Base-by-base conservation (phyloP, 2,113 vertebrate genomes). In the Ancistrus triradiatus region DNA sequence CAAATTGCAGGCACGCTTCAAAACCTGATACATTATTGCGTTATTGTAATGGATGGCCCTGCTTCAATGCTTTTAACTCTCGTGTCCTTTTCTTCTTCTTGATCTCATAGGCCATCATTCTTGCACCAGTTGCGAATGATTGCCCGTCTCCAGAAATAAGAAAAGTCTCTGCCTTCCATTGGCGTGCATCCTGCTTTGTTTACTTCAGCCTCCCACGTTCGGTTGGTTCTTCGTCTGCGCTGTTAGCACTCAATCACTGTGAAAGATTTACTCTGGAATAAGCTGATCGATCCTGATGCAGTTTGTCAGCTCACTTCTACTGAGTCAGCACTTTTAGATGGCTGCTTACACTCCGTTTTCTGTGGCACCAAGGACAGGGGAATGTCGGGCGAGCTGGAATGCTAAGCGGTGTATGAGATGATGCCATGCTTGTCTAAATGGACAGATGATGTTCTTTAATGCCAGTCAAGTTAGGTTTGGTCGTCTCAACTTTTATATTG, bases 281-380 rank as follows among this genome's bases (percentile, higher is more conserved):
- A 50, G 24, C 46, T 43, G 61, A 72, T 74, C 61, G 61, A 69
- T 77, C 62, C 21, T 47, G 13, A 63, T 68, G 63, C 66, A 60
- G 52, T 63, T 40, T 69, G 62, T 57, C 69, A 63, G 68, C 28
- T 43, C 55, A 5, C 21, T 37, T 49, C 31, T 33, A 51, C 35
- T 55, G 47, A 72, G 28, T 59, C 48, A 21, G 38, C 28, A 18
- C 18, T 58, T 70, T 66, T 50, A n/a, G 19, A 38, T 24, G 21
- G 6, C 47, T 17, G 15, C 25, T 50, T n/a, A 15, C 42, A 49
- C 67, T 66, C 49, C 24, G 43, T 33, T 35, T 58, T 11, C 11
- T 40, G 2, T 59, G 18, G 6, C 24, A 52, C 25, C 48, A 13
- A 21, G 37, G 27, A 51, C 38, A 2, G 31, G n/a, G 10, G 25